A percentile compares a stretch with the other conserved stretches of the same genome.
These are phyloP conservation scores for Hydrocynus forskahlii DNA, from an alignment of 2,797 vertebrate genomes.

Conservation along the genomic window DNA sequence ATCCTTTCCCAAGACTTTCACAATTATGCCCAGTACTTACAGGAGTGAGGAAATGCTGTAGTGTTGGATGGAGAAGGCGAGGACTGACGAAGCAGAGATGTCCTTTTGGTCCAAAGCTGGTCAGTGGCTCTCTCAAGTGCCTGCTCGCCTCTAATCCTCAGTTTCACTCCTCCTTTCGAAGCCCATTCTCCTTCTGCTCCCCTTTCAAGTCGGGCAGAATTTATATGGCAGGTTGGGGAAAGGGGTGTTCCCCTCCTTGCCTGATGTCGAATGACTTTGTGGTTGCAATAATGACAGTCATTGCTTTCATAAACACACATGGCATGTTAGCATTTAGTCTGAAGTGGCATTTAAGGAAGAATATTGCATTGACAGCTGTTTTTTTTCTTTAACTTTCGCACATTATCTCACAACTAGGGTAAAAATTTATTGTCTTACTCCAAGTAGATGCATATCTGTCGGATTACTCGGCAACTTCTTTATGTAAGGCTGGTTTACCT, in stretches of 20 bases:
- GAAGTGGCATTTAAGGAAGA: neutral
- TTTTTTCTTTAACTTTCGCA: conserved; percentile 10
- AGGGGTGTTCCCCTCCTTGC: conserved; percentile 54
- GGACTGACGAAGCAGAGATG: conserved; percentile 3
- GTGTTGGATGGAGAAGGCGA: neutral
- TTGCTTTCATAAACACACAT: conserved; percentile 37
- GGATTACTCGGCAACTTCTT: neutral
- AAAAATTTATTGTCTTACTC: neutral
- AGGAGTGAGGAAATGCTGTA: conserved; percentile 24
- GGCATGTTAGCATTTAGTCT: neutral
- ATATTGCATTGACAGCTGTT: neutral
- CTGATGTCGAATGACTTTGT: conserved; percentile 50
- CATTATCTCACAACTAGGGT: neutral
- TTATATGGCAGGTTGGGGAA: conserved; percentile 58
- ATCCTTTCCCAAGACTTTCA: conserved; percentile 41
- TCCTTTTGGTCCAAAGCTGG: conserved; percentile 16
- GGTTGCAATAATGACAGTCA: conserved; percentile 54
- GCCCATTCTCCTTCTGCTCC: conserved; percentile 19
- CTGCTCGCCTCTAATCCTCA: conserved; percentile 25
- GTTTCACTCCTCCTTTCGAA: conserved; percentile 43
- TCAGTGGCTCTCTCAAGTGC: conserved; percentile 36
- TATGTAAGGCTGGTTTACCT: conserved; percentile 3
- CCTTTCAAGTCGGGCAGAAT: conserved; percentile 38
- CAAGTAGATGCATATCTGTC: neutral
- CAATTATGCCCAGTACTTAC: conserved; percentile 62